A percentile compares a stretch with the other conserved stretches of the same genome.
phyloP scores from a whole-genome alignment of 2,113 vertebrate genomes.

The Herpailurus yagouaroundi region DNA sequence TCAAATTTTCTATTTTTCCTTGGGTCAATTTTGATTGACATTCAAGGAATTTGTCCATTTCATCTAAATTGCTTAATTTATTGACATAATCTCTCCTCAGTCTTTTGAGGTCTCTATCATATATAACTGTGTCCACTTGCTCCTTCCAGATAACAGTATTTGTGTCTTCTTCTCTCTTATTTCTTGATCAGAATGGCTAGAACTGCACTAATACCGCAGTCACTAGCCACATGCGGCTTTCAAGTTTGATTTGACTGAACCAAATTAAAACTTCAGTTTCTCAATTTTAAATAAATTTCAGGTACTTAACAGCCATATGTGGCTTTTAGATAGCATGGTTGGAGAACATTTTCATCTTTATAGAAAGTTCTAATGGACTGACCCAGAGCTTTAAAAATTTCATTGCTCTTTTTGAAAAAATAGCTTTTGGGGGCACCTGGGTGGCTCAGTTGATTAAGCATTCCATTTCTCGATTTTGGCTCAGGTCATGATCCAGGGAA shows the following conservation, averaged over 20 bases:
- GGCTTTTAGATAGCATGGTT: not conserved
- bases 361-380: not conserved
- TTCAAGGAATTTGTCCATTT: conserved; percentile 1
- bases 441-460: too few species aligned
- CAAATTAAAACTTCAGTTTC: not conserved
- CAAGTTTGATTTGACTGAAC: conserved; percentile 2
- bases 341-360: not conserved
- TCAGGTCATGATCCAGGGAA: too few species aligned
- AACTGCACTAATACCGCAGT: not conserved
- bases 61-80: not conserved
- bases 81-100: not conserved
- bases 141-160: not conserved
- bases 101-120: not conserved
- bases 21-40: not conserved
- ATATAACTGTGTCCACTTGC: not conserved
- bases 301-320: not conserved
- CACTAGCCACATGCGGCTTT: not conserved
- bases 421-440: not conserved
- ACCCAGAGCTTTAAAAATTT: not conserved
- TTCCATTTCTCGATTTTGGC: too few species aligned
- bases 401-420: not conserved
- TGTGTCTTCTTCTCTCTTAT: conserved; percentile 24
- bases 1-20: conserved; percentile 11
- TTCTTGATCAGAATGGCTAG: not conserved
- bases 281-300: not conserved